Conservation (phyloP, 1,140 invertebrate species). For the Drosophila biarmipes region DNA sequence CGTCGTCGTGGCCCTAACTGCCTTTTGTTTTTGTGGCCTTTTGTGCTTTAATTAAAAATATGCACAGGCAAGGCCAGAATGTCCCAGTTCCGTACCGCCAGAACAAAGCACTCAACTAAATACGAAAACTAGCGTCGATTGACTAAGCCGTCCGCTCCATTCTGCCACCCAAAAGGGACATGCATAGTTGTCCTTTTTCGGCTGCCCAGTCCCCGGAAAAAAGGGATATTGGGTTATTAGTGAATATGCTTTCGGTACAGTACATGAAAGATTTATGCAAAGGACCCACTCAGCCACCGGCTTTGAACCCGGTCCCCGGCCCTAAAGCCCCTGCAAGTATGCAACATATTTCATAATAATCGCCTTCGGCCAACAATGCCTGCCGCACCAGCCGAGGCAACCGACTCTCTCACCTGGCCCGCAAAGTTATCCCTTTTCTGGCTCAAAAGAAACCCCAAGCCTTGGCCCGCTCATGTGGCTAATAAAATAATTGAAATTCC, state of each 20-base stretch:
- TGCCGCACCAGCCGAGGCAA: constrained; percentile 25
- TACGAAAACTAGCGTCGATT: constrained; percentile 67
- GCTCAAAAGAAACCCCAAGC: constrained; percentile 56
- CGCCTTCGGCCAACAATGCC: constrained; percentile 73
- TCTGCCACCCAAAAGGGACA: constrained; percentile 1
- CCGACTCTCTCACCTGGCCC: constrained; percentile 57
- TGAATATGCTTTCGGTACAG: constrained; percentile 74
- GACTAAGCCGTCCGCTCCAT: constrained; percentile 21
- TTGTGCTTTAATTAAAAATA: constrained; percentile 81
- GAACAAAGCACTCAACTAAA: constrained; percentile 77
- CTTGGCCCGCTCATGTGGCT: constrained; percentile 64
- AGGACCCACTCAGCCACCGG: constrained; percentile 46
- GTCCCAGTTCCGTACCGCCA: constrained; percentile 47
- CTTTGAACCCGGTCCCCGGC: constrained; percentile 8
- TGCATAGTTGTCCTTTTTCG: constrained; percentile 55
- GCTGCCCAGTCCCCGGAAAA: constrained; percentile 47
- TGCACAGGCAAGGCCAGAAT: constrained; percentile 69
- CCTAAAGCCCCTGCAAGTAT: constrained; percentile 36
- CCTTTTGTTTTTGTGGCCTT: constrained; percentile 72
- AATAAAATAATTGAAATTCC: constrained; percentile 83
- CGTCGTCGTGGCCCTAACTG: constrained; percentile 13
- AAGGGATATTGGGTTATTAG: constrained; percentile 80
- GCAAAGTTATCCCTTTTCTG: constrained; percentile 60
- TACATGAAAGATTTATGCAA: constrained; percentile 77
- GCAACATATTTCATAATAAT: constrained; percentile 79